Evolutionary conservation across 2,888 invertebrate species (phyloP).

Genomic region (Seira sanloemensis): DNA sequence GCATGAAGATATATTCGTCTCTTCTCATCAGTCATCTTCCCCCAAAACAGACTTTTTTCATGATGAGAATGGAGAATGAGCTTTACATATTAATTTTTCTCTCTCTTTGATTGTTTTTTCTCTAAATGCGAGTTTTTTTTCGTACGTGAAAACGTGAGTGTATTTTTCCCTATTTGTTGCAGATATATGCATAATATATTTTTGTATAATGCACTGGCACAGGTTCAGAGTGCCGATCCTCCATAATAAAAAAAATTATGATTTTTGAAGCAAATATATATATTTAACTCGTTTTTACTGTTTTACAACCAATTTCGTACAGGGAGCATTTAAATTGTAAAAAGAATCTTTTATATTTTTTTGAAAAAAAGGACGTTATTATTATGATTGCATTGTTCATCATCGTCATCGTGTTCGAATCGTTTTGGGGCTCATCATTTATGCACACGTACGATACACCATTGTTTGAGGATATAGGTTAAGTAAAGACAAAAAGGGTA

Average conservation of each 20-base stretch:
- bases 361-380: neutral
- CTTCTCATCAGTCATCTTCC: neutral
- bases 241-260: neutral
- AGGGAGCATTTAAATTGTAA: neutral
- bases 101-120: neutral
- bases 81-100: neutral
- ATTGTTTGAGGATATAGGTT: neutral
- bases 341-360: neutral
- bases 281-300: neutral
- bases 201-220: too few relatives aligned
- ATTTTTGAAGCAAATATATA: neutral
- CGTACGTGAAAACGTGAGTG: neutral
- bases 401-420: neutral
- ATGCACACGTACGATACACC: neutral
- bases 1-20: neutral
- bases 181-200: too few relatives aligned
- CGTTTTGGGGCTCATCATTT: too few relatives aligned
- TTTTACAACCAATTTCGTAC: neutral
- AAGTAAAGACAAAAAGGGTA: conserved; percentile 54
- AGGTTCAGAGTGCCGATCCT: too few relatives aligned
- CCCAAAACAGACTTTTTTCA: too few relatives aligned
- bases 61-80: neutral
- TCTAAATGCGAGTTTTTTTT: neutral
- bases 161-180: neutral
- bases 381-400: neutral